phyloP scores from a whole-genome alignment of 1,140 invertebrate genomes.

The Metopolophium dirhodum region DNA sequence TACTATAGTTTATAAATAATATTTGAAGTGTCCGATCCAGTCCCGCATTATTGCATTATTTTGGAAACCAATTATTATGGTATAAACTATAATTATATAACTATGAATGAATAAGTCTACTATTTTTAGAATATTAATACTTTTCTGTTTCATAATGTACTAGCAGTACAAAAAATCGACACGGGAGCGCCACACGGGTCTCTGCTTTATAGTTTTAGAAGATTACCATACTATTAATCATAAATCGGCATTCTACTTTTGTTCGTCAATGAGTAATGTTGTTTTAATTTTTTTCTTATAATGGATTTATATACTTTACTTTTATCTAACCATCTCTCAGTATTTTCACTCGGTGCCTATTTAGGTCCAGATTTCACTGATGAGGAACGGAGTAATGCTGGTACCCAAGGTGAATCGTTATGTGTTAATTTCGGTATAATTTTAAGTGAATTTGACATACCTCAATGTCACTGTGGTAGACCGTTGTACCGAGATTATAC shows the following conservation, averaged over 20 bases:
- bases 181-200: too few species aligned
- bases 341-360: neutral
- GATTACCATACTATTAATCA: too few species aligned
- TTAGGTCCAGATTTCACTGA: neutral
- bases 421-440: slow-evolving; percentile 11
- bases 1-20: too few species aligned
- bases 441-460: neutral
- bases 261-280: neutral
- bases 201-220: too few species aligned
- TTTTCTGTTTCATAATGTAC: too few species aligned
- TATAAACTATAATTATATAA: too few species aligned
- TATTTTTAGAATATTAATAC: too few species aligned
- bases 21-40: too few species aligned
- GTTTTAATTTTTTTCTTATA: neutral
- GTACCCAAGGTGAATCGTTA: neutral
- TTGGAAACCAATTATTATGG: too few species aligned
- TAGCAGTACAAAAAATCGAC: too few species aligned
- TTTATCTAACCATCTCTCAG: neutral
- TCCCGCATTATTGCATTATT: too few species aligned
- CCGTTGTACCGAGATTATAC: neutral
- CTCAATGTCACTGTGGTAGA: slow-evolving; percentile 13
- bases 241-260: neutral
- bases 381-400: neutral
- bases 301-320: neutral
- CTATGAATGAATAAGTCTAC: too few species aligned